These are phyloP conservation scores for Vidua chalybeata DNA, from an alignment of 2,113 vertebrate genomes.

Conservation along the genomic window DNA sequence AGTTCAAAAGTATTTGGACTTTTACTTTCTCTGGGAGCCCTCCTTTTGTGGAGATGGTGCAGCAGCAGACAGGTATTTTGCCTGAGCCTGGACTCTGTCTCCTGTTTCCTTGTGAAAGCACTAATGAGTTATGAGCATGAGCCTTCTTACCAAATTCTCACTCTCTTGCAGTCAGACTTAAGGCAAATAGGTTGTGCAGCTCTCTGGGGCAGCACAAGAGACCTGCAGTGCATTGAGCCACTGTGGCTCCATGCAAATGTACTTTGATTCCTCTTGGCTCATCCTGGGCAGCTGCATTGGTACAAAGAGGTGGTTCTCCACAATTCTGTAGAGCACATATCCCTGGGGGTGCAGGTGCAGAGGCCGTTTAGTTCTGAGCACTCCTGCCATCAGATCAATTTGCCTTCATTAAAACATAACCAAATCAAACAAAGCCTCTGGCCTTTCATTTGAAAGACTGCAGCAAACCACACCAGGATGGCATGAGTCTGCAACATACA, in stretches of 20 bases:
- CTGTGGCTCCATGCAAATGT: not conserved
- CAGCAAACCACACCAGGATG: not conserved
- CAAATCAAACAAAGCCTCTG: slow-evolving; percentile 48
- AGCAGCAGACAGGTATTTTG: not conserved
- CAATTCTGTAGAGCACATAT: not conserved
- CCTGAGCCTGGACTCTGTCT: not conserved
- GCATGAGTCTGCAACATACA: not conserved
- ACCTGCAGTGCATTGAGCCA: not conserved
- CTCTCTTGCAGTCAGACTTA: not conserved
- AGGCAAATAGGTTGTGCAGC: not conserved
- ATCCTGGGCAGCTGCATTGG: not conserved
- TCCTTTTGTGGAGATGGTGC: not conserved
- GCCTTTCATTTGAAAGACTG: not conserved
- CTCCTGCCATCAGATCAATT: not conserved
- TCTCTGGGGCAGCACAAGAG: not conserved
- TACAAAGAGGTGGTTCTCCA: not conserved
- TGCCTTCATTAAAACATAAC: slow-evolving; percentile 44
- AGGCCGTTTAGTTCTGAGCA: not conserved
- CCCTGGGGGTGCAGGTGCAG: not conserved
- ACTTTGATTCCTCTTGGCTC: not conserved
- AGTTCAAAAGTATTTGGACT: not conserved
- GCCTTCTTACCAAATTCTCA: not conserved
- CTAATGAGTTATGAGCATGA: not conserved
- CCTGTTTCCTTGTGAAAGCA: not conserved
- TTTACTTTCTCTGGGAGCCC: not conserved